phyloP scores from a whole-genome alignment of 2,113 vertebrate species.

The Barbus barbus region DNA sequence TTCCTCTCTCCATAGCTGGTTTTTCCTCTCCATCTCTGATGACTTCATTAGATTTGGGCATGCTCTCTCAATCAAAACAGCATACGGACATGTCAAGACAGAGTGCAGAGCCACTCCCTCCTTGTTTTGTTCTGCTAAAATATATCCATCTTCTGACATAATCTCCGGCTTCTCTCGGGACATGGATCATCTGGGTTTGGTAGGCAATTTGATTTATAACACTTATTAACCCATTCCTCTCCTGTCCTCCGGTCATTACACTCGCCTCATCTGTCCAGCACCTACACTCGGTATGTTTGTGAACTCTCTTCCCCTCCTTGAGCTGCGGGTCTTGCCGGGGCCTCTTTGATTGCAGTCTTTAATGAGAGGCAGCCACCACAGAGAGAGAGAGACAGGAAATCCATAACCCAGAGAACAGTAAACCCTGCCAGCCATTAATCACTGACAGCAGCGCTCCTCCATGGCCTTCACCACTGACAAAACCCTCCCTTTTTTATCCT shows the following conservation, averaged over 20 bases:
- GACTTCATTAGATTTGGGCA: constrained; percentile 52
- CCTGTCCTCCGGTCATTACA: constrained; percentile 37
- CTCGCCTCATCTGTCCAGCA: constrained; percentile 18
- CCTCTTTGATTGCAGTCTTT: constrained; percentile 60
- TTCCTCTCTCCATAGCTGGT: constrained; percentile 46
- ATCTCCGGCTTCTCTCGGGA: constrained; percentile 17
- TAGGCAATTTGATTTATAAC: constrained; percentile 31
- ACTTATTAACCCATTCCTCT: constrained; percentile 51
- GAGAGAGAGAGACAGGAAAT: constrained; percentile 61
- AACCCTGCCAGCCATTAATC: constrained; percentile 62
- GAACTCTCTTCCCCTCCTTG: constrained; percentile 36
- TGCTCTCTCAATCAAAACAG: constrained; percentile 47
- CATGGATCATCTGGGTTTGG: constrained; percentile 25
- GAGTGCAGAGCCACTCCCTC: constrained; percentile 29
- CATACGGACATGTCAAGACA: constrained; percentile 27
- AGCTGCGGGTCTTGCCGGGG: constrained; percentile 47
- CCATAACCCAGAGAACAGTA: constrained; percentile 63
- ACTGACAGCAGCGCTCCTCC: constrained; percentile 57
- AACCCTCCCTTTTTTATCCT: constrained; percentile 55
- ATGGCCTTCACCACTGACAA: constrained; percentile 58
- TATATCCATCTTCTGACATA: constrained; percentile 30
- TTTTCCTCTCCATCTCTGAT: constrained; percentile 48
- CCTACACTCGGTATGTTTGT: constrained; percentile 1
- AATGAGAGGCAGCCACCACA: constrained; percentile 61
- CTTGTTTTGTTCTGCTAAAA: constrained; percentile 29